These are phyloP conservation scores for Grammomys dolichurus DNA, from an alignment of 2,113 vertebrate genomes.

Conservation along the genomic window DNA sequence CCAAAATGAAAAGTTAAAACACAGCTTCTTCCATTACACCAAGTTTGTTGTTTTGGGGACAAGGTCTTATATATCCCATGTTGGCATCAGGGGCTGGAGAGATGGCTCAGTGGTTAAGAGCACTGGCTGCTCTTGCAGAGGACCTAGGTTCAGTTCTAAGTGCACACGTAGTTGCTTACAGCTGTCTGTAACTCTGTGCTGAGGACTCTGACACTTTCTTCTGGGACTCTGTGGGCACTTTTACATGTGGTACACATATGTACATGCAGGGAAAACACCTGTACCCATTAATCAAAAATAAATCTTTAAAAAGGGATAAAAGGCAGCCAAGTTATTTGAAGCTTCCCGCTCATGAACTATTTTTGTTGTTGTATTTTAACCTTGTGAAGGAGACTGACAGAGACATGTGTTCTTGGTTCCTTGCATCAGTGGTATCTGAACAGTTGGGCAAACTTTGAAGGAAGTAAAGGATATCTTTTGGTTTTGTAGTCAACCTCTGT, in stretches of 20 bases:
- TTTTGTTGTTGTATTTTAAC: not conserved
- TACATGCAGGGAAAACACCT: not conserved
- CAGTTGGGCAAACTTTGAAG: not conserved
- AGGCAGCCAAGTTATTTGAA: not conserved
- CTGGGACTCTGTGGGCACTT: not conserved
- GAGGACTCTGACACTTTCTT: not conserved
- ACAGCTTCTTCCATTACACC: not conserved
- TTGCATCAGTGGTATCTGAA: not conserved
- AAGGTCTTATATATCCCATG: not conserved
- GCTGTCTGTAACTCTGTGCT: not conserved
- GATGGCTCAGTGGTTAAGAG: not conserved
- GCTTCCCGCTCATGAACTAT: not conserved
- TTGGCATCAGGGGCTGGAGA: not conserved
- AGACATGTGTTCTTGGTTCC: not conserved
- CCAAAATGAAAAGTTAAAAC: not conserved
- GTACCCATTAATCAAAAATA: slow-evolving; percentile 23
- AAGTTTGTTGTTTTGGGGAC: not conserved
- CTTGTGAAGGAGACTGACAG: not conserved
- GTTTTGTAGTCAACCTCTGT: not conserved
- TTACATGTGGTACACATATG: not conserved
- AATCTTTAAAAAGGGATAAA: not conserved
- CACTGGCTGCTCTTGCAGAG: not conserved
- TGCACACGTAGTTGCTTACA: not conserved
- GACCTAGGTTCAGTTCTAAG: not conserved
- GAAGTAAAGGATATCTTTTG: not conserved